Conservation (phyloP, 2,113 vertebrate genomes). For the Eidolon helvum region DNA sequence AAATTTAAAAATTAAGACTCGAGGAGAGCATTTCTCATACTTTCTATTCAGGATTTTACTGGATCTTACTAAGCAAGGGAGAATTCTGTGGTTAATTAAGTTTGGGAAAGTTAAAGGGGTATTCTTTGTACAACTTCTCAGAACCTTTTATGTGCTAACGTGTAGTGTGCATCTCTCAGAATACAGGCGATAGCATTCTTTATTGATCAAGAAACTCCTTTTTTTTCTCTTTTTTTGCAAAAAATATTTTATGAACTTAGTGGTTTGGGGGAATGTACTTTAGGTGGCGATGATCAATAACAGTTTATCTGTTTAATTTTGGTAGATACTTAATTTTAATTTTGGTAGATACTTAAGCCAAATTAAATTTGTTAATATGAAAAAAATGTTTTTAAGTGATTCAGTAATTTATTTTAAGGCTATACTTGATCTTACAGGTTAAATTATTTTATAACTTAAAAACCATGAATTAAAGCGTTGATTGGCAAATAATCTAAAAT, state of each 20-base stretch:
- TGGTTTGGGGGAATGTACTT: background rate
- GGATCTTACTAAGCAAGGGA: background rate
- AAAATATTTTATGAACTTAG: background rate
- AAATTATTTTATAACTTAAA: slow-evolving; percentile 47
- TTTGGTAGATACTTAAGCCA: background rate
- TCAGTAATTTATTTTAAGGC: background rate
- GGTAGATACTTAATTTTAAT: background rate
- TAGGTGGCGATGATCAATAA: background rate
- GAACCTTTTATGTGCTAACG: background rate
- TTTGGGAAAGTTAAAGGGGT: background rate
- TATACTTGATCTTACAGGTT: background rate
- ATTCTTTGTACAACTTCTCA: background rate
- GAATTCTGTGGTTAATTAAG: background rate
- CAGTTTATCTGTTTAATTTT: slow-evolving; percentile 28
- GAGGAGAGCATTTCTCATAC: background rate
- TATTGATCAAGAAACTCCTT: background rate
- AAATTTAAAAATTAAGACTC: background rate
- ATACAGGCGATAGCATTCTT: background rate
- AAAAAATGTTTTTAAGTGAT: background rate
- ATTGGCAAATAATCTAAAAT: slow-evolving; percentile 73
- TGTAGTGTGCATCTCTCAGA: background rate
- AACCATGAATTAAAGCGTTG: slow-evolving; percentile 49
- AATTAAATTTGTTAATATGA: slow-evolving; percentile 8
- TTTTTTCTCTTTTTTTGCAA: background rate
- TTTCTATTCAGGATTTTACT: background rate